Evolutionary conservation across 2,888 invertebrate species (phyloP).

Genomic region (Noctua janthe): DNA sequence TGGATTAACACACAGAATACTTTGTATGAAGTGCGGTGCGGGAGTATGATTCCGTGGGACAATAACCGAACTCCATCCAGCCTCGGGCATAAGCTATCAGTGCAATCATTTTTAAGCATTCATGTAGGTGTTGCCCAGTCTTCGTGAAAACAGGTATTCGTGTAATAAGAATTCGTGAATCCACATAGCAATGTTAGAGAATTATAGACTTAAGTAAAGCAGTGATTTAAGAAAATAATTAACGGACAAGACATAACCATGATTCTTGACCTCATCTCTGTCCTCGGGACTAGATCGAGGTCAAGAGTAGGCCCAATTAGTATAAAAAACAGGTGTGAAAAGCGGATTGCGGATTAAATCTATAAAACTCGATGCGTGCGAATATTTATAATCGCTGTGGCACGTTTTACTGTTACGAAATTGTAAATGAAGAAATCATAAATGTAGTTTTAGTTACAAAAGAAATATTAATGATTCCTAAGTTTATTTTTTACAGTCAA

Average conservation of each 20-base stretch:
- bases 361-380: background rate
- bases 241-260: background rate
- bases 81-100: background rate
- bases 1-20: too few relatives aligned
- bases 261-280: too few relatives aligned
- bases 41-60: background rate
- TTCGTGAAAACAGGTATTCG: background rate
- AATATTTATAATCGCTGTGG: background rate
- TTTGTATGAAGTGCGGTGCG: too few relatives aligned
- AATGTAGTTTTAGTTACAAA: background rate
- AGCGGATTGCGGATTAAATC: background rate
- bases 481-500: background rate
- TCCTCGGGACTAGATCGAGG: too few relatives aligned
- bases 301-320: too few relatives aligned
- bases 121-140: background rate
- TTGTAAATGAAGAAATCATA: background rate
- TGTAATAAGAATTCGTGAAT: background rate
- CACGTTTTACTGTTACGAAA: background rate
- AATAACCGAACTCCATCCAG: background rate
- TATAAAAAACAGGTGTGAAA: background rate
- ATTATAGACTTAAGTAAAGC: background rate
- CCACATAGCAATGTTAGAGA: background rate
- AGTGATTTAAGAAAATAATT: background rate
- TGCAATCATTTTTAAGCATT: too few relatives aligned
- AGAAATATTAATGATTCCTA: background rate